Conservation (phyloP, 2,888 invertebrate genomes). For the Gnatocerus cornutus region DNA sequence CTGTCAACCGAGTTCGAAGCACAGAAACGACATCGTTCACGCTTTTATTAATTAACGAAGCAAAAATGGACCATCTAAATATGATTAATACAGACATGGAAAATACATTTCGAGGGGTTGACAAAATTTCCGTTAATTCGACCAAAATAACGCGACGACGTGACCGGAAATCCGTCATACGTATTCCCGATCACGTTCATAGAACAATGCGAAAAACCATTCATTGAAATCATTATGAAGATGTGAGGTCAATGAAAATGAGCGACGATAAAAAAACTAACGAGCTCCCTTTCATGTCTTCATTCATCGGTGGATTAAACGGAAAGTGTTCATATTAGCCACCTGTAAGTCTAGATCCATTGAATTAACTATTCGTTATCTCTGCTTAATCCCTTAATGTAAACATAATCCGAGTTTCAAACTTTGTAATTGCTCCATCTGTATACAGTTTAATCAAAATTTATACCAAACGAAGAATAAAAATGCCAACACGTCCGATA, state of each 20-base stretch:
- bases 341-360: slow-evolving; percentile 19
- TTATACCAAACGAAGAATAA: neutral
- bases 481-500: neutral
- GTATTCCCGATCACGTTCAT: slow-evolving; percentile 31
- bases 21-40: slow-evolving; percentile 19
- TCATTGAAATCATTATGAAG: slow-evolving; percentile 4
- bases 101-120: slow-evolving; percentile 6
- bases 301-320: neutral
- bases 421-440: slow-evolving; percentile 22
- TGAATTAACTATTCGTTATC: slow-evolving; percentile 13
- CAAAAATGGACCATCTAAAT: slow-evolving; percentile 10
- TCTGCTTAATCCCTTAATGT: slow-evolving; percentile 11
- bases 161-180: slow-evolving; percentile 47
- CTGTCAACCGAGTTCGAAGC: slow-evolving; percentile 42
- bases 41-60: slow-evolving; percentile 1
- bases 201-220: slow-evolving; percentile 41
- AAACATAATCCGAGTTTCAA: slow-evolving; percentile 12
- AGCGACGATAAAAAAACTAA: neutral
- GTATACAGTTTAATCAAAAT: neutral
- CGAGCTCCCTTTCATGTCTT: no score
- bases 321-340: slow-evolving; percentile 19
- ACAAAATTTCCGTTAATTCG: slow-evolving; percentile 1
- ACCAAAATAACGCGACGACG: slow-evolving; percentile 26
- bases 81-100: slow-evolving; percentile 12
- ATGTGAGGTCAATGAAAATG: neutral